A percentile compares a stretch with the other conserved stretches of the same genome.
Conservation (phyloP, 2,888 invertebrate genomes). For the Pherbina coryleti region DNA sequence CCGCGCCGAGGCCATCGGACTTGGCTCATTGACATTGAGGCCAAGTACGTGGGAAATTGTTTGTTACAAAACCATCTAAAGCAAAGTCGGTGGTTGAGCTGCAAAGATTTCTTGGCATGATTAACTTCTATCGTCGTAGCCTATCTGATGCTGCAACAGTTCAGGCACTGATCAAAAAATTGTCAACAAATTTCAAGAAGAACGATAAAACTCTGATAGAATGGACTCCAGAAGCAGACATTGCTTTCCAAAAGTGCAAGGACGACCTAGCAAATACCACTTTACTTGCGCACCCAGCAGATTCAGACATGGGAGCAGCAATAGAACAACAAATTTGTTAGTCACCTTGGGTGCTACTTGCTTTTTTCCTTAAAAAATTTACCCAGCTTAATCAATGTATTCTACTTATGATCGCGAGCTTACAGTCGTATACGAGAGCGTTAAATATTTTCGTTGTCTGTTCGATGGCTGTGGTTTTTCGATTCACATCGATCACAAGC, state of each 20-base stretch:
- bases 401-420: slow-evolving; percentile 3
- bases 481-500: too few relatives aligned
- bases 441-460: not conserved
- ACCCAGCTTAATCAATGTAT: slow-evolving; percentile 2
- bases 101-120: not conserved
- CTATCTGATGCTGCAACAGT: too few relatives aligned
- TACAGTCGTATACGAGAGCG: not conserved
- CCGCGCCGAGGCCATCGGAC: too few relatives aligned
- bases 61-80: too few relatives aligned
- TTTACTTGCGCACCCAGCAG: not conserved
- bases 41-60: too few relatives aligned
- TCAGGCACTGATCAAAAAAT: slow-evolving; percentile 12
- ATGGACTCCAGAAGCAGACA: not conserved
- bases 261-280: not conserved
- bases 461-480: slow-evolving; percentile 9
- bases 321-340: not conserved
- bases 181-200: not conserved
- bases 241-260: not conserved
- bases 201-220: not conserved
- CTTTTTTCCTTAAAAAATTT: slow-evolving; percentile 1
- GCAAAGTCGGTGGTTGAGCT: not conserved
- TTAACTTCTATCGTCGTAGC: not conserved
- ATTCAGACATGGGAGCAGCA: not conserved
- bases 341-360: not conserved
- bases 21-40: too few relatives aligned